phyloP scores from a whole-genome alignment of 2,113 vertebrate genomes.

The Haplochromis vanheusdeni region DNA sequence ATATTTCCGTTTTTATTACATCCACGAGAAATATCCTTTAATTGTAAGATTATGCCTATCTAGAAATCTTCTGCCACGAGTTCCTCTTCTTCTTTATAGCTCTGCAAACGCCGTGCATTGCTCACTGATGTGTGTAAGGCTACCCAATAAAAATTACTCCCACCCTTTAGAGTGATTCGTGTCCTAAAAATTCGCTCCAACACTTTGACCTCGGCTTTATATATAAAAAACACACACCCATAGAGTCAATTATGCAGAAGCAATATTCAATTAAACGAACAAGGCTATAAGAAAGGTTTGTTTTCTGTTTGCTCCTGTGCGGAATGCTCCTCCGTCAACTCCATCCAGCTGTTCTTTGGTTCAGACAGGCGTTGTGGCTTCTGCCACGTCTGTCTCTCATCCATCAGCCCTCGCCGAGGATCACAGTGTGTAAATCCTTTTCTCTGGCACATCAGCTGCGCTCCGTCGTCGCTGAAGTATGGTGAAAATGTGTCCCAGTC shows the following conservation, averaged over 20 bases:
- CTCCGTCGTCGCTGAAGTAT: neutral
- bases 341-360: neutral
- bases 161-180: neutral
- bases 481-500: neutral
- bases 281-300: neutral
- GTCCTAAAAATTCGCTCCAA: neutral
- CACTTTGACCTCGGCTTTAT: neutral
- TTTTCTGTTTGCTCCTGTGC: neutral
- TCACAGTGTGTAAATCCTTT: constrained; percentile 11
- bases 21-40: constrained; percentile 79
- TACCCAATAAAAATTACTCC: neutral
- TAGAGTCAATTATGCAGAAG: neutral
- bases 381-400: constrained; percentile 29
- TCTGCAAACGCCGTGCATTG: neutral
- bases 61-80: neutral
- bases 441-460: constrained; percentile 26
- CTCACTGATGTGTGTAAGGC: neutral
- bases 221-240: neutral
- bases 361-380: neutral
- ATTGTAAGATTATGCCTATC: constrained; percentile 74
- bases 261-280: neutral
- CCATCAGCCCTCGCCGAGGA: constrained; percentile 18
- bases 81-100: neutral
- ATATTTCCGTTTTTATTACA: constrained; percentile 67
- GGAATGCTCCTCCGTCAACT: neutral